Evolutionary conservation across 2,797 vertebrate genomes (phyloP).

Genomic region (Acanthurus lineatus): DNA sequence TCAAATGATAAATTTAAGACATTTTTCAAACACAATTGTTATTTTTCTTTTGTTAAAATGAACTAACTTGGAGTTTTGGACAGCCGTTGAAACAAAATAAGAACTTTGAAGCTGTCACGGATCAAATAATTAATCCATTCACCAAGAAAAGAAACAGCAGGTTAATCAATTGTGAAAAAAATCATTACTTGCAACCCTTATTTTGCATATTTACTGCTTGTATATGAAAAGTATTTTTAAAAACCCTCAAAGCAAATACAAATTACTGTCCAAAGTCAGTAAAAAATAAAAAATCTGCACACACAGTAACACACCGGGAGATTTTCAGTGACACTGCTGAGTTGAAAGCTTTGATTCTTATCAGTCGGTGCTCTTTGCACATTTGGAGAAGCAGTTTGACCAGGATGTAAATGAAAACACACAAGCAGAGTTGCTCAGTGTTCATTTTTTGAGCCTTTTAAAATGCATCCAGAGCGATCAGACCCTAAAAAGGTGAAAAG

Average conservation of each 20-base stretch:
- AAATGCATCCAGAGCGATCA: constrained; percentile 10
- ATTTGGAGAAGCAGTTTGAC: neutral
- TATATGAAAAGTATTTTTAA: neutral
- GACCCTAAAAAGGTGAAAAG: constrained; percentile 9
- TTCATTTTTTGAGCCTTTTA: constrained; percentile 18
- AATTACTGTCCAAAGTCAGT: neutral
- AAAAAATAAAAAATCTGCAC: too few relatives aligned
- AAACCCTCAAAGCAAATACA: neutral
- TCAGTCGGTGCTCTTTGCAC: constrained; percentile 1
- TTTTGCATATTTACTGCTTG: neutral
- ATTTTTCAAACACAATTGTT: too few relatives aligned
- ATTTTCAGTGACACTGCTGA: neutral
- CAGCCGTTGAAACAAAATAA: neutral
- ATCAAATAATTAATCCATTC: neutral
- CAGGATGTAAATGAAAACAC: neutral
- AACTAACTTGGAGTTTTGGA: neutral
- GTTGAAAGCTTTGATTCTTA: neutral
- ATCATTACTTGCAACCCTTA: neutral
- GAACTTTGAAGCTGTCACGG: neutral
- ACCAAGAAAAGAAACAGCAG: neutral
- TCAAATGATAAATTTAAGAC: too few relatives aligned
- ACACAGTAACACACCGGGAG: too few relatives aligned
- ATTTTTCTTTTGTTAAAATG: too few relatives aligned
- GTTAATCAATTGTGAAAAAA: neutral
- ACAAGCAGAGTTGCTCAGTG: neutral